Evolutionary conservation across 1,140 invertebrate genomes (phyloP).

Genomic region (Helicoverpa armigera): DNA sequence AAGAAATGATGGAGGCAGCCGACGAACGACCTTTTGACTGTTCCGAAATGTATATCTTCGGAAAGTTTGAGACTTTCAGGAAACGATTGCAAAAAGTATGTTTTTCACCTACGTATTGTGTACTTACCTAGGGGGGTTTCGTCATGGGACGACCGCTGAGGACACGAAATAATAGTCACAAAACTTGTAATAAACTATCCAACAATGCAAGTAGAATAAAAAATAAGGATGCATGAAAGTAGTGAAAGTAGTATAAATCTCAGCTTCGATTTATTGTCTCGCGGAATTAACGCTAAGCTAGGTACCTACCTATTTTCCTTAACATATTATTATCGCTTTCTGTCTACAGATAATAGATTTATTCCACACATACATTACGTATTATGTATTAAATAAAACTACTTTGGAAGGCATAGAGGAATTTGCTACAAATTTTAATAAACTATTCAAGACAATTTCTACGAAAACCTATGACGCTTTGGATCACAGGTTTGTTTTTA

Average conservation of each 20-base stretch:
- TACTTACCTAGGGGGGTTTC: too few species aligned
- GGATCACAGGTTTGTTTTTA: constrained; percentile 87
- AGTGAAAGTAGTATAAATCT: too few species aligned
- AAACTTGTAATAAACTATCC: too few species aligned
- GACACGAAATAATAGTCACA: too few species aligned
- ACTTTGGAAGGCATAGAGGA: constrained; percentile 91
- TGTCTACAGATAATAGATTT: constrained; percentile 93
- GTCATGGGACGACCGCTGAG: too few species aligned
- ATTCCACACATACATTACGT: constrained; percentile 91
- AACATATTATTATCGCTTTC: too few species aligned
- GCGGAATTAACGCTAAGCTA: too few species aligned
- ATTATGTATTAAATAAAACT: constrained; percentile 90
- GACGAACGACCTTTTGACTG: constrained; percentile 92
- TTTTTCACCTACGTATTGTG: too few species aligned
- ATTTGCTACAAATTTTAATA: constrained; percentile 90
- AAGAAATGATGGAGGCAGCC: constrained; percentile 87
- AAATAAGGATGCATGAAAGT: too few species aligned
- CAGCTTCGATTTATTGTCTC: too few species aligned
- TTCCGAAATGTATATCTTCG: constrained; percentile 96
- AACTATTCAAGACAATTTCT: constrained; percentile 90
- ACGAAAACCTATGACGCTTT: constrained; percentile 92
- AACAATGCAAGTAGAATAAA: too few species aligned
- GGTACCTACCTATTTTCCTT: too few species aligned
- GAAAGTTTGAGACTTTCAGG: constrained; percentile 94
- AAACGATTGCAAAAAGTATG: constrained; percentile 90